Base-by-base conservation (phyloP, 2,113 vertebrate genomes). In the Cyanoderma ruficeps region DNA sequence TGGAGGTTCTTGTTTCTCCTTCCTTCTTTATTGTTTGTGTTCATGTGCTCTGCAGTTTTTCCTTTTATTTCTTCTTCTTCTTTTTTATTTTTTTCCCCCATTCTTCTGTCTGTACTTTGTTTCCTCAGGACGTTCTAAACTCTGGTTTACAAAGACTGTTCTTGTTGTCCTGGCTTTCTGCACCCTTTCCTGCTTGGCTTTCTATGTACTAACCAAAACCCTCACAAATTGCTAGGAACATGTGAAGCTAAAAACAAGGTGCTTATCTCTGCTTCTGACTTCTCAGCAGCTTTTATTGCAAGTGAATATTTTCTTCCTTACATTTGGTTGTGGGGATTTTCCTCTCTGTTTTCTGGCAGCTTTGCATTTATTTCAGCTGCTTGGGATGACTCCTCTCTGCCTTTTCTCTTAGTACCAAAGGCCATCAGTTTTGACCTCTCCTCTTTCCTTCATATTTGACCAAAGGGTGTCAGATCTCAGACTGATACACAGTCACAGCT, bases 361-460 rank as follows among this genome's bases (percentile, higher is more conserved):
- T 92, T 60, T 77, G 27, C 4, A 78, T 88, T 57, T 31, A 10
- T 69, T 88, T 64, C 60, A 49, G 19, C 61, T 83, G 46, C 65
- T 71, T 86, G 61, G 15, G 49, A 15, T 59, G 22, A 30, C 17
- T 63, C 57, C 8, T 30, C 44, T 87, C 87, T 85, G 56, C 53
- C 78, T 89, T 63, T 87, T 79, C 47, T 57, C 17, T 50, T 63
- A n/a, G 13, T 84, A 59, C 81, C 90, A 93, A 81, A 92, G 75
- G 60, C 81, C 49, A 8, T 55, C 68, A 46, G 33, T 90, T 79
- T 90, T 93, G 64, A 87, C 64, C 74, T 86, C 56, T 71, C 13
- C 16, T 57, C 21, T 94, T 75, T 85, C 41, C 56, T 74, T 82
- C 53, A 9, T 37, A 42, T 31, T 70, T 91, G 55, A 82, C 89